These are phyloP conservation scores for Rhopalosiphum padi DNA, from an alignment of 1,140 invertebrate genomes.

Conservation along the genomic window DNA sequence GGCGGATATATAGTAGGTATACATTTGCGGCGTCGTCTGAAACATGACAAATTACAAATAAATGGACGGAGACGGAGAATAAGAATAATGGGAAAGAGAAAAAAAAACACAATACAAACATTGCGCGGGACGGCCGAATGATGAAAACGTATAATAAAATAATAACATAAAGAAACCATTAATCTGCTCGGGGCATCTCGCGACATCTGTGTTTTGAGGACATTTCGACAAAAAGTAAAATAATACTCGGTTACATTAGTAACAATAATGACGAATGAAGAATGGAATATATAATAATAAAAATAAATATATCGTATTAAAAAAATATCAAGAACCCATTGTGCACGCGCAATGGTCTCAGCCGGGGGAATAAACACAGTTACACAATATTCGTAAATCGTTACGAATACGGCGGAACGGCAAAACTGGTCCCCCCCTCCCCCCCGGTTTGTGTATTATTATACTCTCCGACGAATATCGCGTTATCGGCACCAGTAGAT, in stretches of 20 bases:
- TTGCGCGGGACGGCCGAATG: not conserved
- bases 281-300: not conserved
- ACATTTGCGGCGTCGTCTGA: not conserved
- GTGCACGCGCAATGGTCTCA: not conserved
- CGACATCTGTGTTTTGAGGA: conserved; percentile 36
- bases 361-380: not conserved
- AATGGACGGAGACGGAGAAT: not conserved
- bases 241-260: conserved; percentile 52
- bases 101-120: conserved; percentile 34
- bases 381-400: conserved; percentile 44
- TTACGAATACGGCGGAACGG: not conserved
- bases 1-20: not conserved
- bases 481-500: conserved; percentile 43
- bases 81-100: not conserved
- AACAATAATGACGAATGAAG: not conserved
- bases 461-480: not conserved
- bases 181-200: conserved; percentile 47
- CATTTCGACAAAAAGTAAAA: conserved; percentile 53
- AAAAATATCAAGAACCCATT: conserved; percentile 37
- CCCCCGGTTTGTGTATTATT: not conserved
- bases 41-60: conserved; percentile 53
- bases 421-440: conserved; percentile 16
- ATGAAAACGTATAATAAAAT: not conserved
- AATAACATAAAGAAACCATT: not conserved
- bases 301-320: conserved; percentile 7